Evolutionary conservation across 2,888 invertebrate species (phyloP).

Genomic region (Phalangium opilio): DNA sequence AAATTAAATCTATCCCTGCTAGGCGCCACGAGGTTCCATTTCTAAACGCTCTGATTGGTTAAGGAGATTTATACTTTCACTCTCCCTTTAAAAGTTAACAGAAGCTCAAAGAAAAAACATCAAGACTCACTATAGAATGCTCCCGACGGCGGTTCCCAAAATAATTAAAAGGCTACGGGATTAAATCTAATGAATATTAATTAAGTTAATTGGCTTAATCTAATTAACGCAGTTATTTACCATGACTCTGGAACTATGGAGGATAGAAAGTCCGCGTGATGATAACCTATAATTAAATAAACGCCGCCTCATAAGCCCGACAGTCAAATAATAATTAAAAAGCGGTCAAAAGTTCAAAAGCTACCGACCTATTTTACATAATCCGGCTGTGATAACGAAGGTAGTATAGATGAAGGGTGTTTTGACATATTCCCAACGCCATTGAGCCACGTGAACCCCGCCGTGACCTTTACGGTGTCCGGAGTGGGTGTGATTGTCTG

Average conservation of each 20-base stretch:
- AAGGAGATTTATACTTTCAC: too few relatives aligned
- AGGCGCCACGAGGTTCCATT: too few relatives aligned
- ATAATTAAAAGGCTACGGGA: constrained; percentile 36
- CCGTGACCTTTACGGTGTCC: too few relatives aligned
- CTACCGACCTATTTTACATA: constrained; percentile 36
- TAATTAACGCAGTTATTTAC: constrained; percentile 6
- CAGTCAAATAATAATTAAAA: background rate
- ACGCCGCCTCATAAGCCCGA: background rate
- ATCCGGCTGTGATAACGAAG: constrained; percentile 36
- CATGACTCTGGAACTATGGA: constrained; percentile 28
- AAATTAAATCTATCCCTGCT: too few relatives aligned
- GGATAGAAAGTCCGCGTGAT: constrained; percentile 29
- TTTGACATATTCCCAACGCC: constrained; percentile 31
- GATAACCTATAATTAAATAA: constrained; percentile 28
- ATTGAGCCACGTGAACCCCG: constrained; percentile 24
- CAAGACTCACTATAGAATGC: constrained; percentile 32
- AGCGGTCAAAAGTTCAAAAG: background rate
- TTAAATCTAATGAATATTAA: background rate
- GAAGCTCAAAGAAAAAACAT: background rate
- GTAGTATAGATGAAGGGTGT: constrained; percentile 35
- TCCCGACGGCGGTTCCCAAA: constrained; percentile 35
- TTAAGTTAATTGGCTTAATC: too few relatives aligned
- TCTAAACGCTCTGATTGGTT: too few relatives aligned
- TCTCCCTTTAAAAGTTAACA: too few relatives aligned
- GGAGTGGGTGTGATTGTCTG: too few relatives aligned